These are phyloP conservation scores for Notechis scutatus DNA, from an alignment of 2,113 vertebrate genomes.

Conservation along the genomic window DNA sequence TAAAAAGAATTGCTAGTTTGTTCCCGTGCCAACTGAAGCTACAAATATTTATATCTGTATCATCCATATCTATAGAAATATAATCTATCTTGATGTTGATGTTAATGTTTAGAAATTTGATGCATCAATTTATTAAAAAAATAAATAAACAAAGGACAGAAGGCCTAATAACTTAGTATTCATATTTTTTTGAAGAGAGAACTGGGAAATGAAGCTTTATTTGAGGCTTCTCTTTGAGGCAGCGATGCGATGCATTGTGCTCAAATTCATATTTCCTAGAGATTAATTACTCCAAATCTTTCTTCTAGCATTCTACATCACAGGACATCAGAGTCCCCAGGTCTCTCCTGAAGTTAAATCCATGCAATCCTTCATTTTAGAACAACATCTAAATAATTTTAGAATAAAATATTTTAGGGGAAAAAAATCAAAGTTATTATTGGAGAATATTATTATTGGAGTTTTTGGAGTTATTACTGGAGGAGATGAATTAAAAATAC, in stretches of 20 bases:
- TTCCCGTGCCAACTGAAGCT: neutral
- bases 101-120: constrained; percentile 15
- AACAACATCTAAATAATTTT: constrained; percentile 9
- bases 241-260: neutral
- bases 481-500: neutral
- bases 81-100: neutral
- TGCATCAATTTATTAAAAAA: constrained; percentile 6
- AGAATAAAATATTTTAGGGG: neutral
- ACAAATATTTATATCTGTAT: neutral
- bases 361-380: neutral
- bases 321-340: neutral
- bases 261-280: neutral
- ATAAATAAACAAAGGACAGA: neutral
- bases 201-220: neutral
- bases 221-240: constrained; percentile 9
- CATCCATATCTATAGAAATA: neutral
- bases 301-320: neutral
- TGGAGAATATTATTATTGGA: neutral
- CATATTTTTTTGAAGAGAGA: neutral
- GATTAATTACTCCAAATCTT: constrained; percentile 6
- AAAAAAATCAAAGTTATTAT: neutral
- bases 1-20: neutral
- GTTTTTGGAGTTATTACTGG: neutral
- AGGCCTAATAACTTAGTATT: constrained; percentile 1
- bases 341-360: constrained; percentile 6